Percentiles rank a stretch among this genome's conserved stretches.
Evolutionary conservation across 2,888 invertebrate genomes (phyloP).

Genomic region (Brachypalpus laphriformis): DNA sequence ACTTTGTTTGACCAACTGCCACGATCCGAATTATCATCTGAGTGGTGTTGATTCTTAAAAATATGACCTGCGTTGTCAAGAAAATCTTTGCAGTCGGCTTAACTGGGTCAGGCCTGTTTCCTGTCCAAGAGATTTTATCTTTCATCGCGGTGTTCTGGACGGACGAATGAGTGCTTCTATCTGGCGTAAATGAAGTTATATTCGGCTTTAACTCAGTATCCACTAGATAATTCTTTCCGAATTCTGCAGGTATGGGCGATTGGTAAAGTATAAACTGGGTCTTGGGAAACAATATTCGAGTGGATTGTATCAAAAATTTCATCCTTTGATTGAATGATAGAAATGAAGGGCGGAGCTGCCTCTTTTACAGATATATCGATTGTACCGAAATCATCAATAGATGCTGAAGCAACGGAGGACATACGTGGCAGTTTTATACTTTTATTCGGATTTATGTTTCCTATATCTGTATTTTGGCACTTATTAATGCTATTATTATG

Average conservation of each 20-base stretch:
- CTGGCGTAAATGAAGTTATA: conserved; percentile 37
- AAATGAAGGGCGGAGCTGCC: conserved; percentile 34
- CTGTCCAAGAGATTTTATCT: conserved; percentile 81
- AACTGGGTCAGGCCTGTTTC: conserved; percentile 91
- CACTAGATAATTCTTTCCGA: conserved; percentile 28
- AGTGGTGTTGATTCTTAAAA: conserved; percentile 52
- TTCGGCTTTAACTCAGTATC: conserved; percentile 55
- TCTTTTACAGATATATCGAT: conserved; percentile 35
- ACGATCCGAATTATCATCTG: conserved; percentile 57
- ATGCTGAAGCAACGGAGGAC: conserved; percentile 45
- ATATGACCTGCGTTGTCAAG: conserved; percentile 59
- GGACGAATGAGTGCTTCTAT: conserved; percentile 65
- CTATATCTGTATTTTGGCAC: conserved; percentile 73
- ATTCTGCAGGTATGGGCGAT: conserved; percentile 37
- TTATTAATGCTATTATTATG: conserved; percentile 72
- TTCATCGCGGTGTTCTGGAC: conserved; percentile 76
- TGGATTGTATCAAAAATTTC: conserved; percentile 35
- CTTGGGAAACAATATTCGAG: conserved; percentile 19
- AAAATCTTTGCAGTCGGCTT: conserved; percentile 78
- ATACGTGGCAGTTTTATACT: conserved; percentile 70
- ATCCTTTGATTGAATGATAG: conserved; percentile 22
- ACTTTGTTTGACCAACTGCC: conserved; percentile 38
- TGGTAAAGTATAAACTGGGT: conserved; percentile 24
- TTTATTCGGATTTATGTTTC: conserved; percentile 65
- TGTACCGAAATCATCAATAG: conserved; percentile 18